Percentiles rank a stretch among this genome's conserved stretches.
phyloP scores from a whole-genome alignment of 92 coral and sea anemone genomes.

The Metridium senile region DNA sequence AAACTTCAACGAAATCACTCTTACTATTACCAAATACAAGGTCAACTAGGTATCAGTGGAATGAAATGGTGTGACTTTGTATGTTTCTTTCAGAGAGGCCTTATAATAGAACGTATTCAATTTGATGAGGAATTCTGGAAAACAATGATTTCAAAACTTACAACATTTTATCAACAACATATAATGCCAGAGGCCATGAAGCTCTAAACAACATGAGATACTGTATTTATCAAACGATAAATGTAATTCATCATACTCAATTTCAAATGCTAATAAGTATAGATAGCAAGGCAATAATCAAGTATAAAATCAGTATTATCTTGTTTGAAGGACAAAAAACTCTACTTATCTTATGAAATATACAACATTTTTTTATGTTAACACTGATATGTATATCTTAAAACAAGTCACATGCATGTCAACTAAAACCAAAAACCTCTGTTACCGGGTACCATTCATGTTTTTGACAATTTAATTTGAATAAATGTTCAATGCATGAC shows the following conservation, averaged over 20 bases:
- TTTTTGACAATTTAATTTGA: no score
- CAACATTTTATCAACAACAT: conserved; percentile 55
- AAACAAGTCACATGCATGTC: neutral
- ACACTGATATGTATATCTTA: neutral
- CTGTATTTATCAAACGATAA: no score
- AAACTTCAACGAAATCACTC: conserved; percentile 33
- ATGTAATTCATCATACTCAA: no score
- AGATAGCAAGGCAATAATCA: neutral
- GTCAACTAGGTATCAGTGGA: conserved; percentile 59
- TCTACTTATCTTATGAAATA: no score
- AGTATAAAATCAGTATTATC: neutral
- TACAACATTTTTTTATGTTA: neutral
- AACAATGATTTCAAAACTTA: conserved; percentile 39
- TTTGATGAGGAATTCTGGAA: conserved; percentile 55
- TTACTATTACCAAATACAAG: conserved; percentile 60
- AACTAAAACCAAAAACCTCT: neutral
- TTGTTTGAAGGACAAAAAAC: no score
- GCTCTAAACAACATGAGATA: no score
- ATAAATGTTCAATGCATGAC: no score
- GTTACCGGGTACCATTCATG: neutral
- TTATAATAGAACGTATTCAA: conserved; percentile 41
- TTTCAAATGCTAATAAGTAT: neutral
- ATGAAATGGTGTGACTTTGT: conserved; percentile 68
- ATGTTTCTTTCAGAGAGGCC: conserved; percentile 35
- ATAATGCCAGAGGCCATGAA: conserved; percentile 50